Base-by-base conservation (phyloP, 2,888 invertebrate genomes). In the Parnassius glacialis region DNA sequence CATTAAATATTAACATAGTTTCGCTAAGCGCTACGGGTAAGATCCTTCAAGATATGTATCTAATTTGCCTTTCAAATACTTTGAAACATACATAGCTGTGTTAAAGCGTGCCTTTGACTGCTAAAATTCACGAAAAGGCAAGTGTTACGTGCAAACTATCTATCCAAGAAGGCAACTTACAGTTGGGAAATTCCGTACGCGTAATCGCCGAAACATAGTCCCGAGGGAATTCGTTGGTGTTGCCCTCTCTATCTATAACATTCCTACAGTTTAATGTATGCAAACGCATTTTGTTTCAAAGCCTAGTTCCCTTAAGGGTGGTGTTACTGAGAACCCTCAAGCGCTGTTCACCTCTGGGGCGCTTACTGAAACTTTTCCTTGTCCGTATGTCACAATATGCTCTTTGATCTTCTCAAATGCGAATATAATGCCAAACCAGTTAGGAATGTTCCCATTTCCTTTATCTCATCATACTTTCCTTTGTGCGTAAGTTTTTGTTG, bases 251-350 rank as follows among this genome's bases (percentile, higher is more conserved):
- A 88, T 90, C 89, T 90, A 74, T 80, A 79, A 90, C 90, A 90
- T 90, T 90, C 91, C 90, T 89, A 89, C 82, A 88, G 84, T 90
- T 91, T 90, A 90, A 91, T 90, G 86, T 91, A 91, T 91, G 91
- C 90, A 91, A 91, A 91, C 90, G 90, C 90, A 91, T 90, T 91
- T 91, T 91, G 90, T 91, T 90, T 89, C 90, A 89, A 90, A 91
- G 90, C 87, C 84, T 84, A 76, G 83, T 83, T 85, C 90, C 88
- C 90, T 84, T 80, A 83, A 83, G 85, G 75, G 85, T 80, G 85
- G 85, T 83, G 85, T 87, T 87, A 83, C 81, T 83, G 76, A 83
- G 82, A 79, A 79, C 89, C 90, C 88, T 85, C 83, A 60, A 80
- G 89, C 86, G 72, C 68, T 75, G 80, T 75, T 81, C 82, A 81